Base-by-base conservation (phyloP, 1,140 invertebrate species). In the Hyles euphorbiae region DNA sequence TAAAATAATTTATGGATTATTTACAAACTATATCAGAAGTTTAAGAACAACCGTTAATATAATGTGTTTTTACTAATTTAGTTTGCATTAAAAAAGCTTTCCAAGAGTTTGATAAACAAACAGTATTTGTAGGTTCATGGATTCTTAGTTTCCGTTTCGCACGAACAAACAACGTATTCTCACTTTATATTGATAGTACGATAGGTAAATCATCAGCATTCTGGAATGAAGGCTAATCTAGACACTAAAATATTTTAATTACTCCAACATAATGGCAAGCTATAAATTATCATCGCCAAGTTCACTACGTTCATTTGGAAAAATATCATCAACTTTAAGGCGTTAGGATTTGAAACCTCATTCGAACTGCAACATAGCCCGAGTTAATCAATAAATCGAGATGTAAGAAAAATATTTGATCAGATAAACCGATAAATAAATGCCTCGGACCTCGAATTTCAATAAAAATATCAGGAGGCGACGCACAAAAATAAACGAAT, bases 401-500 rank as follows among this genome's bases (percentile, higher is more conserved):
- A 52, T 56, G 58, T 59, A 22, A 33, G 58, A 47, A 67, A 76
- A 62, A 68, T 69, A 68, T 69, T 68, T 71, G 60, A 77, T 71
- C 72, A 65, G 66, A 71, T 75, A 75, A 65, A 44, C 47, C 12
- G 53, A 62, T 58, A 63, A 66, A 67, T 65, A 76, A 72, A 74
- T 63, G 71, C 62, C 56, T 45, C 67, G 54, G 44, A 56, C 62
- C 63, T 68, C 61, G 65, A 68, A 74, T 76, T 72, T 72, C 63
- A 68, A 73, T 65, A 68, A 70, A 72, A 74, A 71, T 74, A 72
- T 74, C 57, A 61, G 49, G 53, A 73, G 43, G 65, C 65, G 54
- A 63, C 54, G 53, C 60, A 36, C 63, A 68, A 74, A 77, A 74
- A 78, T 74, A 77, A 76, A 81, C 76, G 70, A 69, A 59, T 58